Evolutionary conservation across 2,888 invertebrate genomes (phyloP).

Genomic region (Corbicula japonica): DNA sequence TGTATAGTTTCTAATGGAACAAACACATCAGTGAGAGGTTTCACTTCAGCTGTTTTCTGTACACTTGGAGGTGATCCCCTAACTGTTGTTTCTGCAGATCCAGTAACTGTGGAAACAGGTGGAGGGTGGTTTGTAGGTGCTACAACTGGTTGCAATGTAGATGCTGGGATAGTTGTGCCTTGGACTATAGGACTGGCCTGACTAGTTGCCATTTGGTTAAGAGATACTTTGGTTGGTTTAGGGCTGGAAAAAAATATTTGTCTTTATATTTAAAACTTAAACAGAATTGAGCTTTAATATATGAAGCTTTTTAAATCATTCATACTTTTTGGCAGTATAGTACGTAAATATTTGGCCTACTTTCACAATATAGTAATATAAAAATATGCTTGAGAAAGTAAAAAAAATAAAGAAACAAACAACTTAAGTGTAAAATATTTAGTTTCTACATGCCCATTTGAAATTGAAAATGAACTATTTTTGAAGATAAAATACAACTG

Average conservation of each 20-base stretch:
- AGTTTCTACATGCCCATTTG: too few relatives aligned
- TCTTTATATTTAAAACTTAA: too few relatives aligned
- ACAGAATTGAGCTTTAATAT: too few relatives aligned
- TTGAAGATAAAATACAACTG: too few relatives aligned
- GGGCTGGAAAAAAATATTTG: conserved; percentile 67
- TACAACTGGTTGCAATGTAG: conserved; percentile 37
- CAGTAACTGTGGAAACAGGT: conserved; percentile 65
- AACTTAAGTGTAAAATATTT: too few relatives aligned
- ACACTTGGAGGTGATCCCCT: conserved; percentile 44
- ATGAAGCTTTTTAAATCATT: too few relatives aligned
- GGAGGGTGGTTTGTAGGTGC: conserved; percentile 49
- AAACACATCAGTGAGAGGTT: conserved; percentile 90
- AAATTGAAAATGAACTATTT: too few relatives aligned
- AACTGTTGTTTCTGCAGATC: conserved; percentile 53
- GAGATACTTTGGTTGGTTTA: conserved; percentile 69
- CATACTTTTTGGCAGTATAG: too few relatives aligned
- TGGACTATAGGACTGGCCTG: conserved; percentile 28
- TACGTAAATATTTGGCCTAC: too few relatives aligned
- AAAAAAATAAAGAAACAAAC: background rate
- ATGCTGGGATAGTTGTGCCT: conserved; percentile 34
- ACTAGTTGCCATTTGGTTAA: conserved; percentile 78
- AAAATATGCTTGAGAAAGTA: background rate
- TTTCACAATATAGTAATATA: background rate
- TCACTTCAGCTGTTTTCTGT: conserved; percentile 86
- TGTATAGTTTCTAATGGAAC: conserved; percentile 92